Conservation (phyloP, 2,113 vertebrate genomes). For the Machaerirhynchus nigripectus region DNA sequence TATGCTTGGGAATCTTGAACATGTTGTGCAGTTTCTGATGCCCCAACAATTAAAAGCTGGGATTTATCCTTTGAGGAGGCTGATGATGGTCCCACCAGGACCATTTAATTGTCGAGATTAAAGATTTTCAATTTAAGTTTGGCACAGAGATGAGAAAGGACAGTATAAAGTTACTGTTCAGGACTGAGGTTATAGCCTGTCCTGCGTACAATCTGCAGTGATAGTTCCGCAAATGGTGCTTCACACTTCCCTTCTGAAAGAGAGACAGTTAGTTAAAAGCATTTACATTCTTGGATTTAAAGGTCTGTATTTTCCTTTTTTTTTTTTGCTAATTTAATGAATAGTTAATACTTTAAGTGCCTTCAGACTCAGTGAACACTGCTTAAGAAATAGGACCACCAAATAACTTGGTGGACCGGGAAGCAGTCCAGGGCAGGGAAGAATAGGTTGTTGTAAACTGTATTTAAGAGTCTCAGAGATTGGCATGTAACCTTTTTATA, state of each 20-base stretch:
- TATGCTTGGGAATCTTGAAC: neutral
- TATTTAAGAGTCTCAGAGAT: neutral
- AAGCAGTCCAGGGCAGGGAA: neutral
- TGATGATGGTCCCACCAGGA: neutral
- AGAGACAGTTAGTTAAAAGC: neutral
- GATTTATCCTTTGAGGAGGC: neutral
- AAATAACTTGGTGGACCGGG: neutral
- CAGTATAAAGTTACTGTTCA: neutral
- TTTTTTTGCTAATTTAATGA: neutral
- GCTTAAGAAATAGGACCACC: neutral
- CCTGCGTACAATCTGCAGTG: neutral
- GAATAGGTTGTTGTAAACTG: neutral
- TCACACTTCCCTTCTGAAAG: neutral
- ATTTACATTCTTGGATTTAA: neutral
- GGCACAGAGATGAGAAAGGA: neutral
- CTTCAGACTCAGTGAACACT: neutral
- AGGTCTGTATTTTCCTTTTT: neutral
- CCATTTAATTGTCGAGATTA: neutral
- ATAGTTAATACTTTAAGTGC: neutral
- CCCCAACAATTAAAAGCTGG: neutral
- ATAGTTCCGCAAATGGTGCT: neutral
- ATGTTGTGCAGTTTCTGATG: neutral
- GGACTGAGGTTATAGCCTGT: neutral
- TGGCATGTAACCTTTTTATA: neutral
- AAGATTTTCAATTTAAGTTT: neutral